Evolutionary conservation across 2,113 vertebrate species (phyloP).

Genomic region (Trematocara stigmaticum): DNA sequence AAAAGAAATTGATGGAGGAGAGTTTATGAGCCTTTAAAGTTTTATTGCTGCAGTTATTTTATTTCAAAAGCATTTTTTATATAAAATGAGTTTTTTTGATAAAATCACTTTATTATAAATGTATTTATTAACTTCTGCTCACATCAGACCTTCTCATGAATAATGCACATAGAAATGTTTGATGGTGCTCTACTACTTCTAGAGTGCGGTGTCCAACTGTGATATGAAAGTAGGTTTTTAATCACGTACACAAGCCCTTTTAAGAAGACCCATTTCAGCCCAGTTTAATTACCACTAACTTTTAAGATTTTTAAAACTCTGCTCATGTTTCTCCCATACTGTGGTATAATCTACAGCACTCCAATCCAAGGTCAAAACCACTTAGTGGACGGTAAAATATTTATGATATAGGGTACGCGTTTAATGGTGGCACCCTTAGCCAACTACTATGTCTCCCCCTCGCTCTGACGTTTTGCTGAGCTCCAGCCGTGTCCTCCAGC

Average conservation of each 20-base stretch:
- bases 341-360: background rate
- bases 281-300: background rate
- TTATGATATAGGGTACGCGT: slow-evolving; percentile 35
- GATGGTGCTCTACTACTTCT: background rate
- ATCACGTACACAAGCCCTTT: background rate
- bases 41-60: background rate
- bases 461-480: background rate
- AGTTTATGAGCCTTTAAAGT: background rate
- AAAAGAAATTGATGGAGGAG: background rate
- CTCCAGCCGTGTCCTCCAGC: background rate
- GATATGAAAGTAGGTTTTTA: background rate
- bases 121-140: background rate
- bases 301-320: slow-evolving; percentile 5
- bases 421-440: slow-evolving; percentile 6
- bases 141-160: background rate
- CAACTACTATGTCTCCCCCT: background rate
- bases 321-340: background rate
- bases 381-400: slow-evolving; percentile 48
- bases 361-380: slow-evolving; percentile 54
- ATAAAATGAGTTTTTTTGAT: background rate
- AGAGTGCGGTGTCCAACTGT: background rate
- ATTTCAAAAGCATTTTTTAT: background rate
- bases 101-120: background rate
- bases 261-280: background rate
- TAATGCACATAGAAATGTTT: background rate